Conservation (phyloP, 2,888 invertebrate genomes). For the Drosophila austrosaltans region DNA sequence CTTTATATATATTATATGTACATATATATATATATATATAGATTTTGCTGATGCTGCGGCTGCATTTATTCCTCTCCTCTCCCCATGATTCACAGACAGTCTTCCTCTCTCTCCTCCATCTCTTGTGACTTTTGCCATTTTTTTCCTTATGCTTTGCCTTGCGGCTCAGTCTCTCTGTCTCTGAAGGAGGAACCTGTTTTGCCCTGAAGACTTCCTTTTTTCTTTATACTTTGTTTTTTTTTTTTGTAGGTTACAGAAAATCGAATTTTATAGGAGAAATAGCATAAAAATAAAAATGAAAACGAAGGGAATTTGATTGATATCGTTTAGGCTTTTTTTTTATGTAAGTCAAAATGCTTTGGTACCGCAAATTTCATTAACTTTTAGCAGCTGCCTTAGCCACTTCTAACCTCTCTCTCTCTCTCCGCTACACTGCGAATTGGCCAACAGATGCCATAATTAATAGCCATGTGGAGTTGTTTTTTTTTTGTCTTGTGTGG, state of each 20-base stretch:
- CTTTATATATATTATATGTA: conserved; percentile 38
- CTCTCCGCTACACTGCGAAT: neutral
- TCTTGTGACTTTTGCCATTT: conserved; percentile 68
- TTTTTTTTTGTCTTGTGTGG: conserved; percentile 14
- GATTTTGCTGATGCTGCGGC: conserved; percentile 59
- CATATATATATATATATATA: conserved; percentile 33
- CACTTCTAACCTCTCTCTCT: neutral
- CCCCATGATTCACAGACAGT: neutral
- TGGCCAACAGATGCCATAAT: conserved; percentile 52
- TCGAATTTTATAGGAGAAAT: conserved; percentile 57
- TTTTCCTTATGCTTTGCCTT: conserved; percentile 55
- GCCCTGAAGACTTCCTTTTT: conserved; percentile 53
- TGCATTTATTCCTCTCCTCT: conserved; percentile 47
- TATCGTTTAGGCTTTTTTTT: conserved; percentile 64
- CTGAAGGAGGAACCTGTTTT: conserved; percentile 62
- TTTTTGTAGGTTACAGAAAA: conserved; percentile 40
- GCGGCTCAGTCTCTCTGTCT: conserved; percentile 51
- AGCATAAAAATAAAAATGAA: conserved; percentile 39
- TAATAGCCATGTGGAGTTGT: conserved; percentile 54
- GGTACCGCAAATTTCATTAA: conserved; percentile 62
- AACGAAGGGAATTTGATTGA: conserved; percentile 60
- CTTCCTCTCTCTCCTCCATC: conserved; percentile 9
- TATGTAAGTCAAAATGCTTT: conserved; percentile 55
- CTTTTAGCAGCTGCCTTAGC: conserved; percentile 49
- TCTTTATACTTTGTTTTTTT: conserved; percentile 10